A percentile compares a stretch with the other conserved stretches of the same genome.
phyloP scores from a whole-genome alignment of 1,140 invertebrate species.

The Aphelinus atriplicis region DNA sequence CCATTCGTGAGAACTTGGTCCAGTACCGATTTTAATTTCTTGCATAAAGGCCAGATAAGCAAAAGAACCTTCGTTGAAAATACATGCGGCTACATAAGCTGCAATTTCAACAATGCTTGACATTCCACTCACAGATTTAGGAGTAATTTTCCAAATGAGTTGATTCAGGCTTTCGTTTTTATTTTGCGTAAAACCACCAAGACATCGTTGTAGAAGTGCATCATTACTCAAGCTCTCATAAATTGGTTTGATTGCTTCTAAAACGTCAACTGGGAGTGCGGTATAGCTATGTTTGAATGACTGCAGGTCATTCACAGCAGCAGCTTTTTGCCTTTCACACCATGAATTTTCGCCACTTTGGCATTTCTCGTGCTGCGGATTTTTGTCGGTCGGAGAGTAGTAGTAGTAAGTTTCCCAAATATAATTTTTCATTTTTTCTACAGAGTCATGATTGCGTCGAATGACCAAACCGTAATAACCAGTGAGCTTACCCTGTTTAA shows the following conservation, averaged over 20 bases:
- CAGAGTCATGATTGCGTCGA: too few species aligned
- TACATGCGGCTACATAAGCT: conserved; percentile 30
- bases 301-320: conserved; percentile 37
- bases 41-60: conserved; percentile 29
- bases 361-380: too few species aligned
- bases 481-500: too few species aligned
- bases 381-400: conserved; percentile 27
- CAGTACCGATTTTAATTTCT: conserved; percentile 30
- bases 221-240: conserved; percentile 39
- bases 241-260: conserved; percentile 38
- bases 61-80: conserved; percentile 31
- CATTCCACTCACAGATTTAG: conserved; percentile 39
- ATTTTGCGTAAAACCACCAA: conserved; percentile 46
- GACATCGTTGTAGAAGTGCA: conserved; percentile 41
- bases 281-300: conserved; percentile 40
- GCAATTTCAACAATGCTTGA: conserved; percentile 36
- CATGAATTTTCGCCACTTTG: too few species aligned
- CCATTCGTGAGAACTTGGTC: conserved; percentile 34
- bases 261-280: conserved; percentile 31
- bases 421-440: conserved; percentile 29
- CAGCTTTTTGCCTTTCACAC: conserved; percentile 48
- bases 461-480: too few species aligned
- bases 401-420: conserved; percentile 41
- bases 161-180: conserved; percentile 44
- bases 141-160: conserved; percentile 22